Evolutionary conservation across 1,140 invertebrate genomes (phyloP).

Genomic region (Bilobella aurantiaca): DNA sequence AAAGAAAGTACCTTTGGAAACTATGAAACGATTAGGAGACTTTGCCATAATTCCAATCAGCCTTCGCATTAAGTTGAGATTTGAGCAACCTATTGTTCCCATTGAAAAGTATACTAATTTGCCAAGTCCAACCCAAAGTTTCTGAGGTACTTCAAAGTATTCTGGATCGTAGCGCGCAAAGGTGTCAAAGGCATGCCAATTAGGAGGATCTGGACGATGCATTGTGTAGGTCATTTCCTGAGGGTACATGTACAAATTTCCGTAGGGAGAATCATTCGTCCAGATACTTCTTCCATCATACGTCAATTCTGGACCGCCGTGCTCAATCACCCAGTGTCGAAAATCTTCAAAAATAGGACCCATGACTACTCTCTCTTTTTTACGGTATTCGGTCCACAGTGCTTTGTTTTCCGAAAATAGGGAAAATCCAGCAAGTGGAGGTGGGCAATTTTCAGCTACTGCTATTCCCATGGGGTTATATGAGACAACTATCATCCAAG

Average conservation of each 20-base stretch:
- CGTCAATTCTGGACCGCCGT: background rate
- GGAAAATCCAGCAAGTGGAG: background rate
- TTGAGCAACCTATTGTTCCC: background rate
- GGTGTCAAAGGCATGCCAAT: background rate
- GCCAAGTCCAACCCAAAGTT: background rate
- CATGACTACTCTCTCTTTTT: background rate
- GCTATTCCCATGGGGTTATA: background rate
- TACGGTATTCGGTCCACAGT: background rate
- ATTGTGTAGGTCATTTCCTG: background rate
- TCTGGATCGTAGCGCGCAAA: background rate
- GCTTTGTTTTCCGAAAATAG: background rate
- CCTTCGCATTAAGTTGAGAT: background rate
- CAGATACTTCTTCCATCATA: background rate
- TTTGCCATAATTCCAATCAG: slow-evolving; percentile 3
- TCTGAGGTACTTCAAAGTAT: background rate
- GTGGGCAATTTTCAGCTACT: background rate
- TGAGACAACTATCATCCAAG: background rate
- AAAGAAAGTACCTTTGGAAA: slow-evolving; percentile 12
- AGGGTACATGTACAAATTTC: slow-evolving; percentile 9
- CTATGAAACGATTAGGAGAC: slow-evolving; percentile 1
- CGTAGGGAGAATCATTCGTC: background rate
- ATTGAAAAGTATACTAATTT: slow-evolving; percentile 7
- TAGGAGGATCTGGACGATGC: background rate
- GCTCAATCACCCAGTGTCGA: background rate
- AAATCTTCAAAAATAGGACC: background rate